Evolutionary conservation across 2,888 invertebrate species (phyloP), one percentile per base, ranked within the genome.

Genomic region (Pogonocherus hispidulus): DNA sequence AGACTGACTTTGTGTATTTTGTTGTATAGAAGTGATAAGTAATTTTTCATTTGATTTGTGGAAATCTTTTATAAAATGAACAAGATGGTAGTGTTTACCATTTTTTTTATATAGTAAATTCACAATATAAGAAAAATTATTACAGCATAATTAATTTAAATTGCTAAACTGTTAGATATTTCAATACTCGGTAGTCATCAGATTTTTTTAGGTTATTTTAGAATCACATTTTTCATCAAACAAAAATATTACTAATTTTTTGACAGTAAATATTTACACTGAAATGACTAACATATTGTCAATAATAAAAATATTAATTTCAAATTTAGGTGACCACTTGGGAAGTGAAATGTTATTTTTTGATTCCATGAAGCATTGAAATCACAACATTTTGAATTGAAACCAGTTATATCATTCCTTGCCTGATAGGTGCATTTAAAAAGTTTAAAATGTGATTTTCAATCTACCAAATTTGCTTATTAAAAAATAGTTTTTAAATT

Each of bases 1-100:
- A 80, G 81, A 81, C 81, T 81, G 81, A 81, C 76, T 75, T 76
- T 78, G 79, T 80, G 79, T 81, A 81, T 79, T 80, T 79, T 79
- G 69, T 78, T 79, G 79, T 79, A 80, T 76, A 79, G 77, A 77
- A 77, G 49, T 47, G 49, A 62, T 63, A 66, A 68, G 66, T 66
- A 66, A 65, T 59, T 65, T 54, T 66, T 67, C 56, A 44, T 62
- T 67, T 70, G 19, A 49, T 69, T 70, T 65, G 65, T 70, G 69
- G 55, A 73, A 67, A 65, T 62, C 47, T 70, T 71, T 71, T 71
- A 68, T 71, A 71, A 71, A 23, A 59, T 47, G 27, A 70, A 64
- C 57, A 56, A 65, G 65, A 47, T 70, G n/a, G 3, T 59, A 23
- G 27, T 32, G 9, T 46, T 27, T 27, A 47, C 59, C 59, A 59